phyloP scores from a whole-genome alignment of 2,888 invertebrate genomes.

The Zhuqinia jingwanae region DNA sequence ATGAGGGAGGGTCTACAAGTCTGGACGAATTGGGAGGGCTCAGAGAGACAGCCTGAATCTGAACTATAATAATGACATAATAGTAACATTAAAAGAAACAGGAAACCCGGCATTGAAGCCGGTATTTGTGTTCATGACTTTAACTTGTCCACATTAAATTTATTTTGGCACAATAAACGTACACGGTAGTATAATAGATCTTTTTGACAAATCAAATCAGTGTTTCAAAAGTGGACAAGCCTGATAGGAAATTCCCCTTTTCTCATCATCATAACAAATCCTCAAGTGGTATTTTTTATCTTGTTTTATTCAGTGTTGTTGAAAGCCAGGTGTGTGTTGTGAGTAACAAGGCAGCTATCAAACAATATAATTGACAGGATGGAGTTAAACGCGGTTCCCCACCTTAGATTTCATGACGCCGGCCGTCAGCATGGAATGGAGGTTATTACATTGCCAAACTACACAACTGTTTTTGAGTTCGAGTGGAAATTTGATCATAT shows the following conservation, averaged over 20 bases:
- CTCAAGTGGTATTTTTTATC: not conserved
- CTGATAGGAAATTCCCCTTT: not conserved
- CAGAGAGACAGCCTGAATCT: not conserved
- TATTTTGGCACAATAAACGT: too few species aligned
- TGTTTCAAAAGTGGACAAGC: not conserved
- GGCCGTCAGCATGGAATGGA: conserved; percentile 56
- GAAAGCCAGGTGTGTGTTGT: not conserved
- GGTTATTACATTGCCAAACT: conserved; percentile 89
- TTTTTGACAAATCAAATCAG: not conserved
- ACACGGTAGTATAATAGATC: too few species aligned
- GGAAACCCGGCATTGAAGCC: conserved; percentile 1
- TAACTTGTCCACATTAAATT: not conserved
- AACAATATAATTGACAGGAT: not conserved
- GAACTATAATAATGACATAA: not conserved
- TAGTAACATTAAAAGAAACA: not conserved
- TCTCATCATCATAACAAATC: not conserved
- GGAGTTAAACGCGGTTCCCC: conserved; percentile 52
- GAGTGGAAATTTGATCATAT: conserved; percentile 96
- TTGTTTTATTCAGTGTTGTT: not conserved
- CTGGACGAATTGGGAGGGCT: not conserved
- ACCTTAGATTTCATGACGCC: conserved; percentile 49
- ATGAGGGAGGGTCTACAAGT: conserved; percentile 1
- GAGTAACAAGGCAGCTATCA: too few species aligned
- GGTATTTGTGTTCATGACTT: not conserved
- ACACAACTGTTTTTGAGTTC: conserved; percentile 96